phyloP scores from a whole-genome alignment of 2,797 vertebrate genomes.

The Danio albolineatus region DNA sequence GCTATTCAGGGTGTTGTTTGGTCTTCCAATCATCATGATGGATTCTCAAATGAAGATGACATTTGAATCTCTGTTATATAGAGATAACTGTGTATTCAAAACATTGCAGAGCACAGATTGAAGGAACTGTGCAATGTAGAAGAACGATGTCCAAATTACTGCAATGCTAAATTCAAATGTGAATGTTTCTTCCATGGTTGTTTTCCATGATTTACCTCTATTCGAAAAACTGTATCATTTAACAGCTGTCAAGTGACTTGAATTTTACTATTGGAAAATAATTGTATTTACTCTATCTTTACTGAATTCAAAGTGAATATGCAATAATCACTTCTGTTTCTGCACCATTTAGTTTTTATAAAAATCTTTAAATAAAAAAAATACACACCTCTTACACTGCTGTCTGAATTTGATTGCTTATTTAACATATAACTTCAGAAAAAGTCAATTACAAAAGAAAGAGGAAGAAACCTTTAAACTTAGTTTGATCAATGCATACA shows the following conservation, averaged over 20 bases:
- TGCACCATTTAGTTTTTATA: not conserved
- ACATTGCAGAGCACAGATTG: not conserved
- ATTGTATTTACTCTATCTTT: slow-evolving; percentile 6
- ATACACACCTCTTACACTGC: not conserved
- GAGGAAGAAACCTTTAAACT: not conserved
- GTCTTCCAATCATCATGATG: not conserved
- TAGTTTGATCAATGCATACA: not conserved
- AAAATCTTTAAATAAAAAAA: slow-evolving; percentile 19
- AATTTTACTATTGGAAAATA: slow-evolving; percentile 38
- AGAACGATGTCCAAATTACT: not conserved
- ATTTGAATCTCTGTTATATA: not conserved
- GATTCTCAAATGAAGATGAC: slow-evolving; percentile 28
- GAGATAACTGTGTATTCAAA: not conserved
- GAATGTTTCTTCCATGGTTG: slow-evolving; percentile 18
- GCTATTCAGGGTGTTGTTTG: not conserved
- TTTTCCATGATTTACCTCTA: slow-evolving; percentile 16
- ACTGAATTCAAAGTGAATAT: slow-evolving; percentile 12
- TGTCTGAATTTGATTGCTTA: not conserved
- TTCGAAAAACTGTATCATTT: not conserved
- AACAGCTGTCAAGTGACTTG: too few relatives aligned
- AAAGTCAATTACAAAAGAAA: not conserved
- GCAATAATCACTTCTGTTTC: slow-evolving; percentile 1
- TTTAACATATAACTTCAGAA: not conserved
- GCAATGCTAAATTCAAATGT: slow-evolving; percentile 3
- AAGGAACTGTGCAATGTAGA: slow-evolving; percentile 4